A percentile compares a stretch with the other conserved stretches of the same genome.
Evolutionary conservation across 2,113 vertebrate species (phyloP).

Genomic region (Oreochromis spilurus): DNA sequence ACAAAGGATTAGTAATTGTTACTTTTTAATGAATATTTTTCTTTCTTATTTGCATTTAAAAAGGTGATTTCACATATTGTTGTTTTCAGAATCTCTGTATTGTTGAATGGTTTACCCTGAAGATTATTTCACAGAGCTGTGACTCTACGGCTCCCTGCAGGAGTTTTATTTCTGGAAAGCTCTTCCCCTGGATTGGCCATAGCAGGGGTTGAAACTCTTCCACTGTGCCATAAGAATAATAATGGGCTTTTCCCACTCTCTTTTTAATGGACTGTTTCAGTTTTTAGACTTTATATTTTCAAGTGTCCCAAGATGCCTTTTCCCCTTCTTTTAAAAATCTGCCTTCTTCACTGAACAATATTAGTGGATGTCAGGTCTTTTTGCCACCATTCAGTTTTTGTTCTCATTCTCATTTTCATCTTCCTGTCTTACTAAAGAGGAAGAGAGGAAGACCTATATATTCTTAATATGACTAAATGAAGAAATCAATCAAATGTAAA

Average conservation of each 20-base stretch:
- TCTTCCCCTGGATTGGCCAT: neutral
- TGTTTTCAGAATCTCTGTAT: neutral
- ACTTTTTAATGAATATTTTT: neutral
- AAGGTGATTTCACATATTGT: neutral
- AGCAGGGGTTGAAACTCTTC: slow-evolving; percentile 20
- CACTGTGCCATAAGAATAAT: slow-evolving; percentile 19
- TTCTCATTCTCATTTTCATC: neutral
- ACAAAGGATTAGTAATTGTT: neutral
- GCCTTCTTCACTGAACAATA: neutral
- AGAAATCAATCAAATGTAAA: neutral
- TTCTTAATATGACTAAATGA: neutral
- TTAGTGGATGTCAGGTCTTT: neutral
- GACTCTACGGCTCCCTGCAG: neutral
- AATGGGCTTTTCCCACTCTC: slow-evolving; percentile 18
- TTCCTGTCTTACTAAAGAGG: neutral
- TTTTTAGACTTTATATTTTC: slow-evolving; percentile 1
- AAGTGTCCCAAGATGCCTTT: neutral
- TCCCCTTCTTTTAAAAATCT: neutral
- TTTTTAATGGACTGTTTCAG: slow-evolving; percentile 1
- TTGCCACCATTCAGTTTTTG: neutral
- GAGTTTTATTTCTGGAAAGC: slow-evolving; percentile 15
- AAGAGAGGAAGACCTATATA: neutral
- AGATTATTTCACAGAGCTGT: neutral
- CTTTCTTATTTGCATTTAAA: neutral
- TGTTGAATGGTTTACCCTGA: neutral